phyloP scores from a whole-genome alignment of 2,113 vertebrate genomes.

The Hemichromis elongatus region DNA sequence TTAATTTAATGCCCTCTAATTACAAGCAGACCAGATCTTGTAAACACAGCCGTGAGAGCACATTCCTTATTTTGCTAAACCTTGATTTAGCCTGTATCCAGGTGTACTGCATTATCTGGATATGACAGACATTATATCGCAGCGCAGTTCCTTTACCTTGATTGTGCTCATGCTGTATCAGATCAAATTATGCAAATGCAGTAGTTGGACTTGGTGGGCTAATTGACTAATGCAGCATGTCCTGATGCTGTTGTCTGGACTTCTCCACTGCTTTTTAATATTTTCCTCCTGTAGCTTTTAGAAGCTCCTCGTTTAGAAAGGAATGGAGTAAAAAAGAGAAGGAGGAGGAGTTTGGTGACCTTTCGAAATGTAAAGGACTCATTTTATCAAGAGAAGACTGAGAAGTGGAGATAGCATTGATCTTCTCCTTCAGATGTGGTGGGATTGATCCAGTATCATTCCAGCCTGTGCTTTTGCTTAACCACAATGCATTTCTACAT shows the following conservation, averaged over 20 bases:
- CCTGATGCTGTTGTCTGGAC: neutral
- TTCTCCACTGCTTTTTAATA: neutral
- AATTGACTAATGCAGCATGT: neutral
- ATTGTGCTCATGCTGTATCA: neutral
- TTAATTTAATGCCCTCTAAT: neutral
- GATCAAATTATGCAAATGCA: neutral
- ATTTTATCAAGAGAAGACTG: neutral
- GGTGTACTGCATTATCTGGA: neutral
- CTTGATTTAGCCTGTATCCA: neutral
- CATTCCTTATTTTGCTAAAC: neutral
- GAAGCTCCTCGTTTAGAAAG: neutral
- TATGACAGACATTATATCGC: neutral
- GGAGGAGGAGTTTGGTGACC: neutral
- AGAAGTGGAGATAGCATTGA: neutral
- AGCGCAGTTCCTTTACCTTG: neutral
- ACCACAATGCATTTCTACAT: neutral
- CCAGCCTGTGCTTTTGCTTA: neutral
- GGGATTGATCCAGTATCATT: neutral
- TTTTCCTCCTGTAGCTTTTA: neutral
- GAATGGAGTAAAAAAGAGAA: neutral
- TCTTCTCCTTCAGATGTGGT: neutral
- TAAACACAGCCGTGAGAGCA: neutral
- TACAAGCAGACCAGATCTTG: neutral
- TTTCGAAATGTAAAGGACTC: neutral
- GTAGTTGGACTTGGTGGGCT: neutral